These are phyloP conservation scores for Amphipyra berbera DNA, from an alignment of 2,888 invertebrate genomes.

Conservation along the genomic window DNA sequence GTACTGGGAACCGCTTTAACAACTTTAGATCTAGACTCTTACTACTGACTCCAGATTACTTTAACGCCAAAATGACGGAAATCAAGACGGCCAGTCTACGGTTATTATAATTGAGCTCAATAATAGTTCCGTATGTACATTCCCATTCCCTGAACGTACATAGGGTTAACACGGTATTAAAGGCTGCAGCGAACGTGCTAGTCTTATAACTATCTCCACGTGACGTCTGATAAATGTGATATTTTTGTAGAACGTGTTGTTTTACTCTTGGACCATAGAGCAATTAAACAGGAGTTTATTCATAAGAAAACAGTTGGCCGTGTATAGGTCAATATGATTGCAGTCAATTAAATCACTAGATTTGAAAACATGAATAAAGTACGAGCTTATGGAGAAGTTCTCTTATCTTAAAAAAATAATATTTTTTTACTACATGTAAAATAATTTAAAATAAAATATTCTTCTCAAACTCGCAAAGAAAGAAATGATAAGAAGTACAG, in stretches of 20 bases:
- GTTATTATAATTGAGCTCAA: too few species aligned
- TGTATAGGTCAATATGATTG: slow-evolving; percentile 9
- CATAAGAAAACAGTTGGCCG: slow-evolving; percentile 16
- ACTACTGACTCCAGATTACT: too few species aligned
- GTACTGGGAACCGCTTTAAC: too few species aligned
- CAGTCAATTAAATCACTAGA: slow-evolving; percentile 39
- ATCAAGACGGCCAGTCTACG: too few species aligned
- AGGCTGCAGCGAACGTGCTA: slow-evolving; percentile 33
- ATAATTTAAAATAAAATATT: background rate
- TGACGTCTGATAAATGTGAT: slow-evolving; percentile 51
- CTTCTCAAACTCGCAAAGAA: background rate
- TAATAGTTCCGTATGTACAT: too few species aligned
- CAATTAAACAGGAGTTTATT: slow-evolving; percentile 33
- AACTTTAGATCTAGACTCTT: too few species aligned
- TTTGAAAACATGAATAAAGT: slow-evolving; percentile 14
- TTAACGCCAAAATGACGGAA: too few species aligned
- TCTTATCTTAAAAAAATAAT: background rate
- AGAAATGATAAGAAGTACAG: background rate
- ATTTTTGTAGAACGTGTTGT: slow-evolving; percentile 50
- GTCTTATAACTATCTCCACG: slow-evolving; percentile 7
- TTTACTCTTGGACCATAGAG: slow-evolving; percentile 30
- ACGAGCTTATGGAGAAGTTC: slow-evolving; percentile 9
- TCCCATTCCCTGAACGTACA: too few species aligned
- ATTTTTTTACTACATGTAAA: background rate
- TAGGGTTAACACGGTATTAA: background rate